These are phyloP conservation scores for Mirounga angustirostris DNA, from an alignment of 2,113 vertebrate species.

Conservation along the genomic window DNA sequence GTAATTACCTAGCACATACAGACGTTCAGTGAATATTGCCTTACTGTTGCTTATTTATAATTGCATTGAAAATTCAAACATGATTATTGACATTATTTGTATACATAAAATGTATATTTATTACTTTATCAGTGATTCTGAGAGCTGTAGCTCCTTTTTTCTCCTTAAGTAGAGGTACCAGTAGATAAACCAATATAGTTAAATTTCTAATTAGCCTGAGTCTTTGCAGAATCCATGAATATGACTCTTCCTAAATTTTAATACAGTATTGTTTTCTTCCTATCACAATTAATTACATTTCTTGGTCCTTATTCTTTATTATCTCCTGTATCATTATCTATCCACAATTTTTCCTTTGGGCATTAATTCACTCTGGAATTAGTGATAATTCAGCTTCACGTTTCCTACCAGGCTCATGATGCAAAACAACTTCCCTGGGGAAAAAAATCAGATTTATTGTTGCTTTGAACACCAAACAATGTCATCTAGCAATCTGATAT, in stretches of 20 bases:
- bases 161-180: not conserved
- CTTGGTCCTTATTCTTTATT: not conserved
- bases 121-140: constrained; percentile 1
- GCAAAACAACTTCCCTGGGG: not conserved
- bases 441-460: not conserved
- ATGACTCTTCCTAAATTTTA: not conserved
- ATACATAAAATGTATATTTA: not conserved
- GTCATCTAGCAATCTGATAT: not conserved
- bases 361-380: not conserved
- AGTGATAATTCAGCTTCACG: not conserved
- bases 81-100: not conserved
- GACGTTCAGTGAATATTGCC: not conserved
- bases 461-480: not conserved
- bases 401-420: not conserved
- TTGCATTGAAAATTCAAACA: not conserved
- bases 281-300: not conserved
- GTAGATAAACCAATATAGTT: not conserved
- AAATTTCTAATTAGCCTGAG: not conserved
- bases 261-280: not conserved
- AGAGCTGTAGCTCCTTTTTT: not conserved
- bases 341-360: not conserved
- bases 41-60: not conserved
- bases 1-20: not conserved
- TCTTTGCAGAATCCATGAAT: not conserved
- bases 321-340: not conserved